Evolutionary conservation across 1,140 invertebrate genomes (phyloP).

Genomic region (fruit fly (Drosophila melanogaster)): DNA sequence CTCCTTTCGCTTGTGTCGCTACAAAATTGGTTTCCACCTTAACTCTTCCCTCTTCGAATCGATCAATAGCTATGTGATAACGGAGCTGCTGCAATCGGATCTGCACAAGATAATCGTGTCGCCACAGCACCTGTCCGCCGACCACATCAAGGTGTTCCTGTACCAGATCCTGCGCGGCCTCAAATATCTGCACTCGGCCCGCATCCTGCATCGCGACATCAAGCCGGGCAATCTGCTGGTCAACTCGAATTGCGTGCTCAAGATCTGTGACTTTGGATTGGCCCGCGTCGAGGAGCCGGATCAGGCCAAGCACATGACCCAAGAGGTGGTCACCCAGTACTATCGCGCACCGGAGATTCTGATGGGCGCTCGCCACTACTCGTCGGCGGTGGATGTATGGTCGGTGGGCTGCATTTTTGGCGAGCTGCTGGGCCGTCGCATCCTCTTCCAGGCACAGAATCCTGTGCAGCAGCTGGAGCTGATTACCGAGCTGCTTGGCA

Average conservation of each 20-base stretch:
- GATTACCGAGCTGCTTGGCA: conserved; percentile 98
- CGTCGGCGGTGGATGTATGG: conserved; percentile 98
- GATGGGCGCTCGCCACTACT: conserved; percentile 99
- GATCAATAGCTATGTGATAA: conserved; percentile 96
- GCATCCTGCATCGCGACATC: conserved; percentile 99
- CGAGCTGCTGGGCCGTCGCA: conserved; percentile 96
- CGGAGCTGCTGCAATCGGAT: conserved; percentile 99
- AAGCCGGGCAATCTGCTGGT: conserved; percentile 99
- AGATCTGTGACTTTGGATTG: conserved; percentile 99
- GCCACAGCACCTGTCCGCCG: conserved; percentile 97
- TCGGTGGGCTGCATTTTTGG: conserved; percentile 99
- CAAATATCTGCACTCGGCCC: conserved; percentile 98
- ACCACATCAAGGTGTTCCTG: conserved; percentile 99
- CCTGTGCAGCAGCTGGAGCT: conserved; percentile 98
- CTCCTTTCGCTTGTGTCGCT: conserved; percentile 5
- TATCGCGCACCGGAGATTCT: conserved; percentile 99
- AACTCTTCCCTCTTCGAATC: conserved; percentile 14
- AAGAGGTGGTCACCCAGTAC: conserved; percentile 99
- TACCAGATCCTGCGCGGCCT: conserved; percentile 99
- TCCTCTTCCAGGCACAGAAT: conserved; percentile 98
- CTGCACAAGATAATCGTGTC: conserved; percentile 99
- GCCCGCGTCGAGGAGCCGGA: conserved; percentile 97
- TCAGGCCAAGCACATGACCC: conserved; percentile 97
- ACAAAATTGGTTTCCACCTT: conserved; percentile 47
- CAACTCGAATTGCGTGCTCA: conserved; percentile 99